Conservation (phyloP, 64 coral and sea anemone genomes). For the Stylophora pistillata region DNA sequence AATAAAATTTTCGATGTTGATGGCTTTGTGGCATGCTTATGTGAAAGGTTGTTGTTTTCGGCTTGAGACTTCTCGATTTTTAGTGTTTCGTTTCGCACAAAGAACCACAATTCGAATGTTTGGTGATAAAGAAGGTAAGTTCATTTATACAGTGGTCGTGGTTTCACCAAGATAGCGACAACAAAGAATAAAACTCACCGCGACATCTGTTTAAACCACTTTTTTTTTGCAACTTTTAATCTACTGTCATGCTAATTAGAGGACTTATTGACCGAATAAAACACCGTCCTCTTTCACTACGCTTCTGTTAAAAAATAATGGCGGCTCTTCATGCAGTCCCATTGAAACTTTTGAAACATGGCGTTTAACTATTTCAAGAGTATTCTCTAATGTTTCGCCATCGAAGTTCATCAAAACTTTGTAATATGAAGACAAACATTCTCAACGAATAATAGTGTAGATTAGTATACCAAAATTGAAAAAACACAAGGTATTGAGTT, state of each 20-base stretch:
- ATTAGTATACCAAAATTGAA: too few species aligned
- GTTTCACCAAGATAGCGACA: neutral
- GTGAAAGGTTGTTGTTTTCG: neutral
- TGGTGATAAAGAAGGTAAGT: neutral
- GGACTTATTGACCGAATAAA: neutral
- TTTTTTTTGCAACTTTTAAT: neutral
- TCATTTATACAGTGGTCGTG: too few species aligned
- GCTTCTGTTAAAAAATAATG: neutral
- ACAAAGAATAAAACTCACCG: neutral
- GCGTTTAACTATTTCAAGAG: too few species aligned
- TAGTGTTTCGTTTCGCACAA: neutral
- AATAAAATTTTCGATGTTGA: neutral
- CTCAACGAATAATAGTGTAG: too few species aligned
- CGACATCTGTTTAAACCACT: neutral
- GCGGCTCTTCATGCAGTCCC: neutral
- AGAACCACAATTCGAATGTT: neutral
- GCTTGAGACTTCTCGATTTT: neutral
- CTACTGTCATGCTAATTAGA: slow-evolving; percentile 20
- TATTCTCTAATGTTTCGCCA: too few species aligned
- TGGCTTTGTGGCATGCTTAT: neutral
- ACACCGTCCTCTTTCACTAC: neutral
- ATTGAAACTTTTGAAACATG: too few species aligned
- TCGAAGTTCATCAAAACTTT: too few species aligned
- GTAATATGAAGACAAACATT: too few species aligned
- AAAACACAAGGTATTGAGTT: too few species aligned